Evolutionary conservation across 2,113 vertebrate species (phyloP), one percentile per base, ranked within the genome.

Genomic region (Panurus biarmicus): DNA sequence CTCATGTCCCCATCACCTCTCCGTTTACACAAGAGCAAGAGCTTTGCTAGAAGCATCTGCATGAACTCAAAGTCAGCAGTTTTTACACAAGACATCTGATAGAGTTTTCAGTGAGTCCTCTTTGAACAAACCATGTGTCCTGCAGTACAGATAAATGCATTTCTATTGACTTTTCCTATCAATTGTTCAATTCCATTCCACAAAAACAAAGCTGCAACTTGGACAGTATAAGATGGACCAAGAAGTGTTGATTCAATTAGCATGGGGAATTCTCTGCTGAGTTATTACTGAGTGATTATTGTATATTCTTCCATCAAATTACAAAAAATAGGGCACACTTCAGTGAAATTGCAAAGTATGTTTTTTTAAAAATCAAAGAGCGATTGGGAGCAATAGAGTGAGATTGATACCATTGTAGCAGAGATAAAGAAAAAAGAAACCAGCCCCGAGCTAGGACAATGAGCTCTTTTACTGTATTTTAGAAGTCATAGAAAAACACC

Each of bases 371-470:
- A 64, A 65, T 18, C 23, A 69, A 69, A 20, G 7, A 35, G 2
- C 10, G 12, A 89, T 21, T 64, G 31, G 19, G 11, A 84, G 8
- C 16, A 87, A 79, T 16, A 77, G 14, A 33, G 17, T 42, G 21
- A 78, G 25, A n/a, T 21, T 77, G 31, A 75, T 44, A 13, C 1
- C 18, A 40, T 4, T 69, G 36, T 5, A 38, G 22, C 21, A 33
- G 17, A 36, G 16, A 54, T 11, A 33, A 58, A 38, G 13, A 18
- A 28, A 65, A 48, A 31, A 38, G 12, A 50, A 84, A 3, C 3
- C 6, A 67, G 42, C 9, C 6, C 14, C 0, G 0, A 28, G 5
- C 70, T 12, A 73, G 3, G 3, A 10, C 21, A 78, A 85, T 42
- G 12, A 66, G 50, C 50, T 62, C 45, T 51, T 83, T 56, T 23